Evolutionary conservation across 2,888 invertebrate genomes (phyloP).

Genomic region (Aporophyla nigra): DNA sequence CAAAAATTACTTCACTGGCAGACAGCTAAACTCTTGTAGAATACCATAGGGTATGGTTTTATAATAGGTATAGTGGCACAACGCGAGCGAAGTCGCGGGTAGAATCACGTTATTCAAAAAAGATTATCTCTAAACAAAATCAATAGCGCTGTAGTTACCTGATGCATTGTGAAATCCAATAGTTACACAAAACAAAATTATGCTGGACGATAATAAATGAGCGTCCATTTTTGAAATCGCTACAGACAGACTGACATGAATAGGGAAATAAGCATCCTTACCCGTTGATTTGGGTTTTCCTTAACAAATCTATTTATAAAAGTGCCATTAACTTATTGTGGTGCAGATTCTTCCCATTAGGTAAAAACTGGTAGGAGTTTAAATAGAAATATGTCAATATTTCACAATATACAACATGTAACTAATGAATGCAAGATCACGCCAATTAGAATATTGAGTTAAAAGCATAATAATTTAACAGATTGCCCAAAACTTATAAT

Average conservation of each 20-base stretch:
- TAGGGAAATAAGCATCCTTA: conserved; percentile 25
- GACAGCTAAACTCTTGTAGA: not conserved
- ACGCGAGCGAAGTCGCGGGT: not conserved
- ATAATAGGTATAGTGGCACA: not conserved
- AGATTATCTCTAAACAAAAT: not conserved
- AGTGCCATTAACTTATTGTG: not conserved
- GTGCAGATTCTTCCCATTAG: not conserved
- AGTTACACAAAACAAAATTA: conserved; percentile 25
- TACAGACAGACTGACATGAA: conserved; percentile 7
- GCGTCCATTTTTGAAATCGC: conserved; percentile 29
- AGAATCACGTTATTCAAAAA: not conserved
- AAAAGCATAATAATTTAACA: no score
- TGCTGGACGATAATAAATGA: not conserved
- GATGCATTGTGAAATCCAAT: conserved; percentile 22
- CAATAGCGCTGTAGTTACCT: conserved; percentile 13
- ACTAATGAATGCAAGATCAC: no score
- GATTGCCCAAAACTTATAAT: no score
- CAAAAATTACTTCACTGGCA: not conserved
- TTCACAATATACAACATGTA: not conserved
- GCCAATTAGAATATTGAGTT: no score
- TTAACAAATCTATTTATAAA: conserved; percentile 15
- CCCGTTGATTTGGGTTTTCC: conserved; percentile 25
- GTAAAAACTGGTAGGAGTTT: not conserved
- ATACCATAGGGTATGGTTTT: not conserved
- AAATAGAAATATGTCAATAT: not conserved